These are phyloP conservation scores for Timandra comae DNA, from an alignment of 2,888 invertebrate species.

Conservation along the genomic window DNA sequence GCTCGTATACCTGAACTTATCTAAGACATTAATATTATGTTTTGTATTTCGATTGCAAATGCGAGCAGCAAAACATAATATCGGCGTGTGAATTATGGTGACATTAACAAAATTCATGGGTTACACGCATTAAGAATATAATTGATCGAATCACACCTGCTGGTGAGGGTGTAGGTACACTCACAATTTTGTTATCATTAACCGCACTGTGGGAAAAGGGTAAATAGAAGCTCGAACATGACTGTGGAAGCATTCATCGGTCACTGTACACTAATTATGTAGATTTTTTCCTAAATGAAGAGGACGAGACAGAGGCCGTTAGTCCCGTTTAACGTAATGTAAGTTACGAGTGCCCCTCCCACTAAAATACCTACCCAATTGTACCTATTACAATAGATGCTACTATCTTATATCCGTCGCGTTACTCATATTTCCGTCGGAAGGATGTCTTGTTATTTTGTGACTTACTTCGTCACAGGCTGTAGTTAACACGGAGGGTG, in stretches of 20 bases:
- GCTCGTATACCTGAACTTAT: too few species aligned
- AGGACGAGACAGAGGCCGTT: slow-evolving; percentile 20
- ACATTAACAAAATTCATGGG: slow-evolving; percentile 53
- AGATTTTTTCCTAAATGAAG: slow-evolving; percentile 21
- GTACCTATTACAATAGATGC: slow-evolving; percentile 29
- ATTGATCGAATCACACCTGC: slow-evolving; percentile 67
- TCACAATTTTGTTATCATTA: slow-evolving; percentile 43
- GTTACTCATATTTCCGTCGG: slow-evolving; percentile 69
- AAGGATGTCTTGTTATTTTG: slow-evolving; percentile 51
- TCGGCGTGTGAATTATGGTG: slow-evolving; percentile 37
- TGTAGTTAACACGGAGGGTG: slow-evolving; percentile 54
- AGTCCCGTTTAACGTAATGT: slow-evolving; percentile 25
- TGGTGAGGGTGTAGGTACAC: slow-evolving; percentile 30
- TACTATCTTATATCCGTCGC: slow-evolving; percentile 34
- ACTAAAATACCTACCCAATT: slow-evolving; percentile 32
- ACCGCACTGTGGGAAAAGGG: slow-evolving; percentile 44
- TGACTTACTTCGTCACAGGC: slow-evolving; percentile 63
- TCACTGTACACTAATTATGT: slow-evolving; percentile 22
- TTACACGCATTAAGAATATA: slow-evolving; percentile 28
- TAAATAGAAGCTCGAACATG: slow-evolving; percentile 22
- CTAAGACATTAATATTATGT: background rate
- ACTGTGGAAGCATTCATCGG: slow-evolving; percentile 16
- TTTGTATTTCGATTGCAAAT: slow-evolving; percentile 1
- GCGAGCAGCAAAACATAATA: slow-evolving; percentile 14
- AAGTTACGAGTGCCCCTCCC: slow-evolving; percentile 22